Conservation (phyloP, 2,113 vertebrate genomes). For the Pampusana beccarii region DNA sequence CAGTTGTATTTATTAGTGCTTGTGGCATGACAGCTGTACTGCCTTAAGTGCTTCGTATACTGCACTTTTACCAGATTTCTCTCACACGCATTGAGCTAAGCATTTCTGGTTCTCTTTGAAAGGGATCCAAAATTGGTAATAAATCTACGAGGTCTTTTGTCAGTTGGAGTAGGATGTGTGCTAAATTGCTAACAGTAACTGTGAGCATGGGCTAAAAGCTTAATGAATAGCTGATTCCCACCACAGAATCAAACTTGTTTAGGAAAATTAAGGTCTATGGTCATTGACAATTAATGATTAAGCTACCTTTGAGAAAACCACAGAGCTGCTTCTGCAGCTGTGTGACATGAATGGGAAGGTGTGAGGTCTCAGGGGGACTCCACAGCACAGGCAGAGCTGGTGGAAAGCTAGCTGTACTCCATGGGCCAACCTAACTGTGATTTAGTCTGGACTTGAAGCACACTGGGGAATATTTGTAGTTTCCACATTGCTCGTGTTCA, state of each 20-base stretch:
- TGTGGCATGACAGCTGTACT: too few relatives aligned
- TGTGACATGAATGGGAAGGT: not conserved
- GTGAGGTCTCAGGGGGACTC: not conserved
- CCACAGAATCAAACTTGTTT: not conserved
- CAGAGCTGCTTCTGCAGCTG: not conserved
- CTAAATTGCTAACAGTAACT: not conserved
- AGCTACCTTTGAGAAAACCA: not conserved
- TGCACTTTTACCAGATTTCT: not conserved
- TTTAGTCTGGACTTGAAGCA: not conserved
- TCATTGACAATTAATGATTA: not conserved
- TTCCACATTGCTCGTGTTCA: not conserved
- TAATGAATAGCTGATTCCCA: not conserved
- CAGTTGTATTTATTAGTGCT: not conserved
- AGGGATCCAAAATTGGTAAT: not conserved
- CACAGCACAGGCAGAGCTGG: not conserved
- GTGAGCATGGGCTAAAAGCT: not conserved
- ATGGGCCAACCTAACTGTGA: rapidly evolving
- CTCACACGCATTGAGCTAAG: not conserved
- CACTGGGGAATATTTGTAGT: not conserved
- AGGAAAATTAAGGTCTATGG: not conserved
- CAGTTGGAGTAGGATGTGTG: not conserved
- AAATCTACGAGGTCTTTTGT: not conserved
- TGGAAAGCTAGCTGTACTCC: not conserved
- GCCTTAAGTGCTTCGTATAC: not conserved
- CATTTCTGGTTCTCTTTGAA: not conserved